Base-by-base conservation (phyloP, 2,888 invertebrate species). In the Caenorhabditis panamensis region DNA sequence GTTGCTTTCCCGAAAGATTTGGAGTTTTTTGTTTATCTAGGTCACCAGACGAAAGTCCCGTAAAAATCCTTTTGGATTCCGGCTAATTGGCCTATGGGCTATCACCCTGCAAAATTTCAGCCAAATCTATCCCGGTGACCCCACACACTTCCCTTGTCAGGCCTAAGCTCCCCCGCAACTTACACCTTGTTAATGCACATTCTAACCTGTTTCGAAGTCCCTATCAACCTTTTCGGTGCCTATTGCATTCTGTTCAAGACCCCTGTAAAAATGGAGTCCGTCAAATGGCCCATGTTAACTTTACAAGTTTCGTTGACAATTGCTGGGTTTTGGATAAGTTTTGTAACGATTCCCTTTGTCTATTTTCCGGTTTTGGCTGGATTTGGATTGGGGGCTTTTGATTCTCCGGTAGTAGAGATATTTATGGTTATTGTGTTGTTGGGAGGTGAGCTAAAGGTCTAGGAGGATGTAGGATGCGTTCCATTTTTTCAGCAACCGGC, bases 201-300 rank as follows among this genome's bases (percentile, higher is more conserved):
- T 3, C 8, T 24, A 11, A 51, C 24, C 9, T 51, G 20, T 24
- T 11, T 51, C 51, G 51, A 51, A 5, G 13, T 75, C 31, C 75
- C 75, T 22, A 31, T 59, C 16, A 61, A 67, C 37, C 6, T 62
- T 0, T 61, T 54, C 26, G 75, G 66, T 13, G 66, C 53, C n/a
- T 75, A 61, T 31, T 75, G 75, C 61, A 61, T 75, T 20, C 37
- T 75, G 3, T 59, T 66, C 22, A 51, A 62, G 18, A 67, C 75
- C 11, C 75, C 67, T 22, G 16, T 24, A 28, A 26, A 54, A 61
- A 67, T 67, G 66, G 59, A 67, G 37, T 54, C 66, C 37, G 20
- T 54, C 36, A 64, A 64, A 24, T 22, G 20, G 31, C 26, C n/a
- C 8, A 64, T 64, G 31, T 13, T 75, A 0, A 13, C 18, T 26